Evolutionary conservation across 2,888 invertebrate species (phyloP).

Genomic region (Papilio protenor): DNA sequence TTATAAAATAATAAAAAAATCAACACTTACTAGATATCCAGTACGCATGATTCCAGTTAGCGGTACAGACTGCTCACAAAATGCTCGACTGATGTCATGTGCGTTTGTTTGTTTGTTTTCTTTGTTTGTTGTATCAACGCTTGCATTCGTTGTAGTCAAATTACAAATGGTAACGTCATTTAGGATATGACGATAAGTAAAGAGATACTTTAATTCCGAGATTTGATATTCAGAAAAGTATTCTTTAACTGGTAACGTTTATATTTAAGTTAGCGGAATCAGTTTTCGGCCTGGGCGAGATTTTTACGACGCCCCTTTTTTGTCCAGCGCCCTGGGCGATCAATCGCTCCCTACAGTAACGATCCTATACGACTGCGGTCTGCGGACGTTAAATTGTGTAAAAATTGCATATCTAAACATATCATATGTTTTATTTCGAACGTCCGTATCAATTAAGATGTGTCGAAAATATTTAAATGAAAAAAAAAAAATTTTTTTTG

Average conservation of each 20-base stretch:
- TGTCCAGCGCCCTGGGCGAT: no score
- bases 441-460: no score
- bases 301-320: no score
- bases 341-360: no score
- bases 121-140: slow-evolving; percentile 37
- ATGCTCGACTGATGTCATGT: slow-evolving; percentile 26
- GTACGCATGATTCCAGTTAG: slow-evolving; percentile 12
- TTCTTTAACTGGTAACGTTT: not conserved
- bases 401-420: no score
- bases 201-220: not conserved
- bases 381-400: no score
- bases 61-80: not conserved
- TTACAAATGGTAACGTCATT: slow-evolving; percentile 32
- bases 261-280: not conserved
- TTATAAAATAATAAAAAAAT: not conserved
- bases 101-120: slow-evolving; percentile 31
- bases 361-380: no score
- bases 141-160: slow-evolving; percentile 8
- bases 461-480: no score
- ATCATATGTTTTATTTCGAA: no score
- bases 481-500: no score
- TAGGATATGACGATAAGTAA: slow-evolving; percentile 5
- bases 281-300: no score
- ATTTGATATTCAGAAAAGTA: not conserved
- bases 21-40: slow-evolving; percentile 34